Evolutionary conservation across 2,113 vertebrate species (phyloP).

Genomic region (Sinocyclocheilus anophthalmus): DNA sequence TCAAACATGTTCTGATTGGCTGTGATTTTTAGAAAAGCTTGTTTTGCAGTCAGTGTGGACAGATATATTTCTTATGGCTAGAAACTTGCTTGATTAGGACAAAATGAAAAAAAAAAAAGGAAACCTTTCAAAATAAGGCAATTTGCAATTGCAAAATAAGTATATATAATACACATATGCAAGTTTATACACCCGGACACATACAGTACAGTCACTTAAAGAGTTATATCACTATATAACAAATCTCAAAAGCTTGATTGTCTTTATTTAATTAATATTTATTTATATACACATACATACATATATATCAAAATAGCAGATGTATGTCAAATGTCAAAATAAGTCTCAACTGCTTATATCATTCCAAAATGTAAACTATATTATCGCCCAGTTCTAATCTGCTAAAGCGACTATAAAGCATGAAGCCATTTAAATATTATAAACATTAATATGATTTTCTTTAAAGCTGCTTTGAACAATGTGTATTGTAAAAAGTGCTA

Average conservation of each 20-base stretch:
- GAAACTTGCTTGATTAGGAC: background rate
- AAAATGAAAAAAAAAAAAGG: background rate
- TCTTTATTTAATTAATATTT: too few species aligned
- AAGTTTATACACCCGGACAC: background rate
- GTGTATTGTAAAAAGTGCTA: background rate
- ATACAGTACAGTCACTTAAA: background rate
- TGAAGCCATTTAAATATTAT: background rate
- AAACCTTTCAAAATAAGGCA: background rate
- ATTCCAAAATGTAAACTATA: background rate
- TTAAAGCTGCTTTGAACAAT: background rate
- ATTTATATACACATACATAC: too few species aligned
- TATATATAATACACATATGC: too few species aligned
- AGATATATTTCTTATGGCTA: background rate
- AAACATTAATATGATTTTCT: background rate
- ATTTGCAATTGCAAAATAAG: background rate
- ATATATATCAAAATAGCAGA: too few species aligned
- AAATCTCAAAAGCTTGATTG: background rate
- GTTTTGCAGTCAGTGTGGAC: background rate
- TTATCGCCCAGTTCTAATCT: background rate
- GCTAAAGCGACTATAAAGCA: too few species aligned
- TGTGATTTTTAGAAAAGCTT: background rate
- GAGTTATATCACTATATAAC: background rate
- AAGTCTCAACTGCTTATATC: background rate
- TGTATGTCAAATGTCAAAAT: too few species aligned
- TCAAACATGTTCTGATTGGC: background rate